phyloP scores from a whole-genome alignment of 2,113 vertebrate genomes.

The Solea senegalensis region DNA sequence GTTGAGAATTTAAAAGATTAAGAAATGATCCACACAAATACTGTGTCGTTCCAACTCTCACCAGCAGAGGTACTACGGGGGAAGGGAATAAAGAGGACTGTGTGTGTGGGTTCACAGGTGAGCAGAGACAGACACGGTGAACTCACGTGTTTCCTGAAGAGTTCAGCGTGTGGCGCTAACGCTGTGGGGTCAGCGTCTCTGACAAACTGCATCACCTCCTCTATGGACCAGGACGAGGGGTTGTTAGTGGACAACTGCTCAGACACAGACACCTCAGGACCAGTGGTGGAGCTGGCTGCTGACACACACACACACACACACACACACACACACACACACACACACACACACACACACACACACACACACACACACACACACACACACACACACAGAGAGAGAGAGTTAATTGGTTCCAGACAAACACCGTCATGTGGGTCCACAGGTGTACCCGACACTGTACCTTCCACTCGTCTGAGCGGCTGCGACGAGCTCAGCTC shows the following conservation, averaged over 20 bases:
- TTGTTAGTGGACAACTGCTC: slow-evolving; percentile 80
- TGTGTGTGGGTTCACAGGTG: neutral
- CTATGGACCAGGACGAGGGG: slow-evolving; percentile 92
- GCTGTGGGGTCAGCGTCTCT: slow-evolving; percentile 90
- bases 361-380: neutral
- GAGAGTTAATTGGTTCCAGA: neutral
- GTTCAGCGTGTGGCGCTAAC: slow-evolving; percentile 90
- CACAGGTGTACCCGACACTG: neutral
- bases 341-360: slow-evolving; percentile 1
- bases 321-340: neutral
- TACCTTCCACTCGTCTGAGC: slow-evolving; percentile 90
- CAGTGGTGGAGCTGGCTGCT: slow-evolving; percentile 92
- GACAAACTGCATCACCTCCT: slow-evolving; percentile 95
- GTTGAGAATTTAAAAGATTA: too few species aligned
- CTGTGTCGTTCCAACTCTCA: too few species aligned
- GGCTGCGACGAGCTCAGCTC: slow-evolving; percentile 79
- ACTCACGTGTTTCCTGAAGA: slow-evolving; percentile 94
- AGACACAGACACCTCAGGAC: slow-evolving; percentile 83
- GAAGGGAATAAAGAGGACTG: too few species aligned
- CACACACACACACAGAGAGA: neutral
- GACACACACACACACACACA: slow-evolving; percentile 6
- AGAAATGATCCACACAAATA: too few species aligned
- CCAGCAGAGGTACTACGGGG: too few species aligned
- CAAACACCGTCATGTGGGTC: neutral
- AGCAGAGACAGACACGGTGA: neutral